These are phyloP conservation scores for Bos javanicus DNA, from an alignment of 2,113 vertebrate genomes.

Conservation along the genomic window DNA sequence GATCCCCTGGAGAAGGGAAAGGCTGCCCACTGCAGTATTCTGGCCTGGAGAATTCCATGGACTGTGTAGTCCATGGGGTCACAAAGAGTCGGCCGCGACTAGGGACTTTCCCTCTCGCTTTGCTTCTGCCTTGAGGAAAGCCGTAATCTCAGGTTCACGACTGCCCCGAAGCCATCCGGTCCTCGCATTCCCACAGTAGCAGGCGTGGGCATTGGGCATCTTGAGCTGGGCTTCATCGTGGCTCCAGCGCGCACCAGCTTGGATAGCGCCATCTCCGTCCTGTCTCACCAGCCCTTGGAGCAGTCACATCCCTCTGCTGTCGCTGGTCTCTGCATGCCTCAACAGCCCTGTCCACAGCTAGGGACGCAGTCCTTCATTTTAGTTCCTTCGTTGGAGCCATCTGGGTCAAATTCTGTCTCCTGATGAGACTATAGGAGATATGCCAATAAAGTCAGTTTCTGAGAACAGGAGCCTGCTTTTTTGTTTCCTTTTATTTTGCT, in stretches of 20 bases:
- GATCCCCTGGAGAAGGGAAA: not conserved
- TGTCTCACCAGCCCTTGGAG: not conserved
- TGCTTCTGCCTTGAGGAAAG: constrained; percentile 14
- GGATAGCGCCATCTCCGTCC: not conserved
- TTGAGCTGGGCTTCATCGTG: rapidly evolving
- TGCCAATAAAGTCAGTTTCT: not conserved
- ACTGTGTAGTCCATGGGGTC: not conserved
- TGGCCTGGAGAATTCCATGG: not conserved
- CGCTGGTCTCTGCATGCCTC: not conserved
- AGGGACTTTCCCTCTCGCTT: not conserved
- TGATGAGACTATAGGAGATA: not conserved
- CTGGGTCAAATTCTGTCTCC: not conserved
- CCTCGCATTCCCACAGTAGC: rapidly evolving
- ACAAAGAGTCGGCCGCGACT: rapidly evolving
- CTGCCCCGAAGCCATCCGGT: not conserved
- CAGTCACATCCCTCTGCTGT: rapidly evolving
- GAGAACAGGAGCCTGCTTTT: not conserved
- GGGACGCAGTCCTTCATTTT: not conserved
- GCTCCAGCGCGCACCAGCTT: not conserved
- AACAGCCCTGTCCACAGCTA: too few species aligned
- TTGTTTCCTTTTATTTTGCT: not conserved
- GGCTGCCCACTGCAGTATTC: not conserved
- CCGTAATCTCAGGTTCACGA: not conserved
- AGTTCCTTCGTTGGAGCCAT: not conserved
- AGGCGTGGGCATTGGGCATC: rapidly evolving